Base-by-base conservation (phyloP, 2,888 invertebrate species). In the Apeira syringaria region DNA sequence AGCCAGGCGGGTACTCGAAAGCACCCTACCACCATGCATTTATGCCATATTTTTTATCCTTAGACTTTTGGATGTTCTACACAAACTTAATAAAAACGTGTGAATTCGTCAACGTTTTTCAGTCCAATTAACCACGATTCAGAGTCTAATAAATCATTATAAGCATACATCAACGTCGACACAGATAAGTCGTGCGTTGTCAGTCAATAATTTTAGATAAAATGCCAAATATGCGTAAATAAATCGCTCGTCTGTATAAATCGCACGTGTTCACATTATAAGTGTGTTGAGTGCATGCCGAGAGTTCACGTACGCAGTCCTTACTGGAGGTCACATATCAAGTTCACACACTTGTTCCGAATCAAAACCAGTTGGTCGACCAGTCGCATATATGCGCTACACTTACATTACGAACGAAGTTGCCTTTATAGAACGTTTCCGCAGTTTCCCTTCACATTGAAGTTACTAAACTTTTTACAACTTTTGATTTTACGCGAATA, bases 311-410 rank as follows among this genome's bases (percentile, higher is more conserved):
- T 66, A 74, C 74, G 65, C 68, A 64, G 68, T 66, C 77, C 76
- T 70, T 62, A 55, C 42, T 56, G 63, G 77, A 84, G 85, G 85
- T 84, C 85, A 85, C 77, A 78, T 66, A 76, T 76, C 84, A 85
- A 85, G 85, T 84, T 85, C 85, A 83, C 66, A 69, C 71, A 70
- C 79, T 70, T 68, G 73, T 72, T 73, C 68, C 64, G 65, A 64
- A 65, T 66, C 63, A 64, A 63, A 78, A 79, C 77, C 74, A 61
- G 75, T 74, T 68, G 48, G 53, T 50, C 49, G 53, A 51, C 50
- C 55, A 45, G 52, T 47, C 56, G 59, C 59, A 64, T 63, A 64
- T 61, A 35, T 28, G 37, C 30, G 36, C 34, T 27, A 31, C 5
- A 22, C 28, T 59, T 60, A 57, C 60, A 52, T 67, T 61, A 59